These are phyloP conservation scores for Leptinotarsa tumamoca DNA, from an alignment of 2,888 invertebrate genomes.

Conservation along the genomic window DNA sequence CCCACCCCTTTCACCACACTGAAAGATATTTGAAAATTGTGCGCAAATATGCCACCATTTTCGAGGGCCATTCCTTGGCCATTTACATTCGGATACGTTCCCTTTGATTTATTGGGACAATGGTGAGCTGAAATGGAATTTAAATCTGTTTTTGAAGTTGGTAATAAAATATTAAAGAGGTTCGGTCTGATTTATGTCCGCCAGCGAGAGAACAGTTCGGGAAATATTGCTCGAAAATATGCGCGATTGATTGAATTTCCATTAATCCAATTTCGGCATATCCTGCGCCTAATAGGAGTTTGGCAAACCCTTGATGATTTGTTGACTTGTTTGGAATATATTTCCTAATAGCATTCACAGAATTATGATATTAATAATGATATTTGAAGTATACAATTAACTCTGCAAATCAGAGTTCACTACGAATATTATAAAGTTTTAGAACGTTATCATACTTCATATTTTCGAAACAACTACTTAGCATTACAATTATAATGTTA, in stretches of 20 bases:
- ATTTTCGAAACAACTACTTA: no score
- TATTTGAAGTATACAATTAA: no score
- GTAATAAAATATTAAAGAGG: slow-evolving; percentile 22
- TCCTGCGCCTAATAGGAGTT: slow-evolving; percentile 9
- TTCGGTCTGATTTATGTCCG: slow-evolving; percentile 12
- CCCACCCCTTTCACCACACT: slow-evolving; percentile 78
- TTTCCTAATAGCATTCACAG: neutral
- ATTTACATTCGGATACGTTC: slow-evolving; percentile 92
- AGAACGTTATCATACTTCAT: no score
- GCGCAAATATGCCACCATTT: slow-evolving; percentile 82
- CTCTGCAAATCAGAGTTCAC: no score
- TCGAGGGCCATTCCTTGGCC: slow-evolving; percentile 90
- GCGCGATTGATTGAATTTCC: slow-evolving; percentile 10
- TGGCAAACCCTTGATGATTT: neutral
- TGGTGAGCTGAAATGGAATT: slow-evolving; percentile 68
- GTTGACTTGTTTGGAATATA: neutral
- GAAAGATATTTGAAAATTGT: slow-evolving; percentile 80
- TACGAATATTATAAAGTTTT: no score
- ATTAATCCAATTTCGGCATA: neutral
- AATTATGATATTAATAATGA: no score
- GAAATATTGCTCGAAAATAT: slow-evolving; percentile 17
- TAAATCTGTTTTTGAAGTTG: slow-evolving; percentile 22
- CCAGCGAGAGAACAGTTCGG: slow-evolving; percentile 14
- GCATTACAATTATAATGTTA: no score
- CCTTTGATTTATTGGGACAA: slow-evolving; percentile 83